Percentiles rank a stretch among this genome's conserved stretches.
Evolutionary conservation across 2,888 invertebrate species (phyloP).

Genomic region (Stenodera caucasica): DNA sequence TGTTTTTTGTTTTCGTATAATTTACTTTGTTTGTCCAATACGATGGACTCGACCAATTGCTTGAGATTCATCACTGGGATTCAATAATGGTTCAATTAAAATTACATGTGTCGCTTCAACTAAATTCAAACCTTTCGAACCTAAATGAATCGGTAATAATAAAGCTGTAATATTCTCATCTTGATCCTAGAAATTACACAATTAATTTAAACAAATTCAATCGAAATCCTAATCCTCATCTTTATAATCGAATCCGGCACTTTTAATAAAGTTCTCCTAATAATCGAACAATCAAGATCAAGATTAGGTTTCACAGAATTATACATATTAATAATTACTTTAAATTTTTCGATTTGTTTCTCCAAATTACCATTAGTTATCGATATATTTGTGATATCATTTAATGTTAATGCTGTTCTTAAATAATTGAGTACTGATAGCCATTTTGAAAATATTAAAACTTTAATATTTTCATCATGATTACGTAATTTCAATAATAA

Average conservation of each 20-base stretch:
- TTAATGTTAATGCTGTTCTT: constrained; percentile 59
- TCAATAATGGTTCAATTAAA: constrained; percentile 73
- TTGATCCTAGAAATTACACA: constrained; percentile 46
- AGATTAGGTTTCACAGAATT: too few species aligned
- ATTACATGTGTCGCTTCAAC: constrained; percentile 78
- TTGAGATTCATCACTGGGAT: constrained; percentile 73
- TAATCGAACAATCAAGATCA: too few species aligned
- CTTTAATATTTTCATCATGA: constrained; percentile 63
- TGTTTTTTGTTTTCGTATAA: constrained; percentile 19
- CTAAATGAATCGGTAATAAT: constrained; percentile 67
- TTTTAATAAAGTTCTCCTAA: too few species aligned
- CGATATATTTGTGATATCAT: constrained; percentile 54
- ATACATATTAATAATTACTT: too few species aligned
- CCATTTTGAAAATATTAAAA: constrained; percentile 72
- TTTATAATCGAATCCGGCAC: too few species aligned
- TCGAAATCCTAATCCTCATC: too few species aligned
- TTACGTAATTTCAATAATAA: constrained; percentile 60
- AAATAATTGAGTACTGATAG: constrained; percentile 58
- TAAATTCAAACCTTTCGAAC: constrained; percentile 78
- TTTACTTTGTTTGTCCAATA: constrained; percentile 73
- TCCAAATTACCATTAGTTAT: constrained; percentile 34
- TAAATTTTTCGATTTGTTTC: constrained; percentile 58
- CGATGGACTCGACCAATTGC: constrained; percentile 78
- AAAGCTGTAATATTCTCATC: constrained; percentile 59
- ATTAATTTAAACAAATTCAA: constrained; percentile 4